Evolutionary conservation across 2,113 vertebrate species (phyloP).

Genomic region (Chaenogobius annularis): DNA sequence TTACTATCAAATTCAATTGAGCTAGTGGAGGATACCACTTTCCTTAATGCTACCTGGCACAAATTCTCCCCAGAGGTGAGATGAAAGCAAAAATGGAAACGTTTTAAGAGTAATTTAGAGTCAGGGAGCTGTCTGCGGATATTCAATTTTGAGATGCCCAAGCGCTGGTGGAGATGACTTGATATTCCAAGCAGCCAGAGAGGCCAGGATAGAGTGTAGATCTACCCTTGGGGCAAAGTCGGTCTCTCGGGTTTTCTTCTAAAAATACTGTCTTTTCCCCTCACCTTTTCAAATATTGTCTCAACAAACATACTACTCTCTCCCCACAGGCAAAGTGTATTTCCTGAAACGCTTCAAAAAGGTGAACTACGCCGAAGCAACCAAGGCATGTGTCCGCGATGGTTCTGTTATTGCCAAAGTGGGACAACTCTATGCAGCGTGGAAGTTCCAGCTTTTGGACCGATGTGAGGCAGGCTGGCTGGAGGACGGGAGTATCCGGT

Average conservation of each 20-base stretch:
- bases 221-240: constrained; percentile 32
- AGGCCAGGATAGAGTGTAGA: constrained; percentile 36
- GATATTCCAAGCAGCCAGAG: constrained; percentile 41
- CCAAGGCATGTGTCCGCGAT: constrained; percentile 84
- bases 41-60: constrained; percentile 11
- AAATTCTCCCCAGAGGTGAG: constrained; percentile 33
- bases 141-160: constrained; percentile 43
- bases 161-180: constrained; percentile 37
- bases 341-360: constrained; percentile 92
- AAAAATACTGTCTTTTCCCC: constrained; percentile 35
- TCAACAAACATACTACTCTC: constrained; percentile 23
- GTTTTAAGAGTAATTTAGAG: constrained; percentile 51
- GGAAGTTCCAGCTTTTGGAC: constrained; percentile 93
- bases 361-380: constrained; percentile 84
- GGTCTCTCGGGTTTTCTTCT: constrained; percentile 37
- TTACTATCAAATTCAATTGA: constrained; percentile 18
- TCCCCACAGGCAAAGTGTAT: constrained; percentile 84
- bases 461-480: constrained; percentile 93
- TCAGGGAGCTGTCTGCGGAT: constrained; percentile 8
- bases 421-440: constrained; percentile 92
- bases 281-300: constrained; percentile 27
- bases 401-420: constrained; percentile 84
- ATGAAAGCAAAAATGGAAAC: constrained; percentile 45
- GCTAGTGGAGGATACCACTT: constrained; percentile 24
- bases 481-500: constrained; percentile 90